Conservation (phyloP, 2,888 invertebrate species). For the Aproaerema taeniolella region DNA sequence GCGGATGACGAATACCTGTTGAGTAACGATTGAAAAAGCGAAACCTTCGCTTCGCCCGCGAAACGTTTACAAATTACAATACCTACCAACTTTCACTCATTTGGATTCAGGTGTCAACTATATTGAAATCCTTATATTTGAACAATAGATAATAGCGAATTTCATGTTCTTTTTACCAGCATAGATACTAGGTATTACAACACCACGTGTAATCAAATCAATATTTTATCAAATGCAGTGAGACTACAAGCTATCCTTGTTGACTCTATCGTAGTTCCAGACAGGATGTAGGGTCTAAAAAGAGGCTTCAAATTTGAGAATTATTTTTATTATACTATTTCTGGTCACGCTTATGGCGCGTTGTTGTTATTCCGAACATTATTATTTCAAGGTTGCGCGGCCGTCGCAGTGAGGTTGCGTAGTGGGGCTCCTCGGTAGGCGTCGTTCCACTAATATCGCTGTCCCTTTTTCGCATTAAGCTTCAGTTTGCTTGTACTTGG, state of each 20-base stretch:
- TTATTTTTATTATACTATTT: conserved; percentile 69
- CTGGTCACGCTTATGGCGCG: conserved; percentile 76
- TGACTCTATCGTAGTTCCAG: conserved; percentile 10
- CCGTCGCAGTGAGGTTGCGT: conserved; percentile 61
- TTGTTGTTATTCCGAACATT: conserved; percentile 77
- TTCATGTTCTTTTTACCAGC: too few species aligned
- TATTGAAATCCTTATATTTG: conserved; percentile 7
- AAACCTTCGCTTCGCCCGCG: conserved; percentile 66
- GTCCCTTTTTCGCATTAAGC: conserved; percentile 69
- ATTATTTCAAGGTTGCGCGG: conserved; percentile 77
- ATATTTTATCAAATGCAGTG: neutral
- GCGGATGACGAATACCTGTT: conserved; percentile 64
- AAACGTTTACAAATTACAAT: conserved; percentile 46
- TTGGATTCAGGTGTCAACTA: conserved; percentile 31
- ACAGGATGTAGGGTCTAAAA: conserved; percentile 46
- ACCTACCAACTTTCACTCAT: conserved; percentile 62
- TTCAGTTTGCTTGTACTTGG: conserved; percentile 59
- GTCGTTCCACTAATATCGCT: conserved; percentile 66
- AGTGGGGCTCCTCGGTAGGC: conserved; percentile 76
- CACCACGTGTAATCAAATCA: too few species aligned
- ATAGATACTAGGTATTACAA: too few species aligned
- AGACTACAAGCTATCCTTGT: too few species aligned
- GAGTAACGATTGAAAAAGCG: conserved; percentile 70
- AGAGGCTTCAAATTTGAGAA: conserved; percentile 57
- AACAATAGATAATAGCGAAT: conserved; percentile 7